phyloP scores from a whole-genome alignment of 2,113 vertebrate genomes.

The Raja brachyura region DNA sequence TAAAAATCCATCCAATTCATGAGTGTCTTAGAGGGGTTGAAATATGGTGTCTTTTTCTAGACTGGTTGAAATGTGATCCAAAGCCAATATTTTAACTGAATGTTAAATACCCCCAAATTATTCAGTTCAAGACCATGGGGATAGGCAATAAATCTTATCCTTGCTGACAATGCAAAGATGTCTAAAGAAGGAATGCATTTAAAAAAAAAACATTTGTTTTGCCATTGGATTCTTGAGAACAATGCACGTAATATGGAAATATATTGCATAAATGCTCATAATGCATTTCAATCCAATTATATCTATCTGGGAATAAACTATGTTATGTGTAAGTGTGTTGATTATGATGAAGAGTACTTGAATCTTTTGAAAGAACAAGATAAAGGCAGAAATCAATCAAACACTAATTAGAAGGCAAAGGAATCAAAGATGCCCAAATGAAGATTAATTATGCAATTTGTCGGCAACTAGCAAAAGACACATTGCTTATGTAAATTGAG shows the following conservation, averaged over 20 bases:
- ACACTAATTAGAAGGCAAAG: neutral
- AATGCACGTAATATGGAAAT: neutral
- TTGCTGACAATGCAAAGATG: no score
- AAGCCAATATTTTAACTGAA: no score
- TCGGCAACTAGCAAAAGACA: neutral
- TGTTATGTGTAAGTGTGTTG: neutral
- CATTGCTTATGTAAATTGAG: neutral
- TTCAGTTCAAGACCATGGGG: no score
- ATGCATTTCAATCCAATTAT: neutral
- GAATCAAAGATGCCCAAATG: neutral
- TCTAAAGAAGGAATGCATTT: no score
- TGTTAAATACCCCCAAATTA: no score
- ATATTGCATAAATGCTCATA: neutral
- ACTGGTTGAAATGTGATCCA: no score
- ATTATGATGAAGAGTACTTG: neutral
- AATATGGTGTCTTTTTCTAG: no score
- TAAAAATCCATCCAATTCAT: no score
- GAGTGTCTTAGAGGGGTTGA: no score
- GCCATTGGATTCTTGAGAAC: neutral
- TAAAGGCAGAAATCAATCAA: constrained; percentile 15
- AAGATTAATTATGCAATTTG: neutral
- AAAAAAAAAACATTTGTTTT: neutral
- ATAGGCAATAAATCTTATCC: no score
- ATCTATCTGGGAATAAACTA: neutral
- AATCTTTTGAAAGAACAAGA: neutral